Evolutionary conservation across 1,140 invertebrate genomes (phyloP).

Genomic region (Chironomus tepperi): DNA sequence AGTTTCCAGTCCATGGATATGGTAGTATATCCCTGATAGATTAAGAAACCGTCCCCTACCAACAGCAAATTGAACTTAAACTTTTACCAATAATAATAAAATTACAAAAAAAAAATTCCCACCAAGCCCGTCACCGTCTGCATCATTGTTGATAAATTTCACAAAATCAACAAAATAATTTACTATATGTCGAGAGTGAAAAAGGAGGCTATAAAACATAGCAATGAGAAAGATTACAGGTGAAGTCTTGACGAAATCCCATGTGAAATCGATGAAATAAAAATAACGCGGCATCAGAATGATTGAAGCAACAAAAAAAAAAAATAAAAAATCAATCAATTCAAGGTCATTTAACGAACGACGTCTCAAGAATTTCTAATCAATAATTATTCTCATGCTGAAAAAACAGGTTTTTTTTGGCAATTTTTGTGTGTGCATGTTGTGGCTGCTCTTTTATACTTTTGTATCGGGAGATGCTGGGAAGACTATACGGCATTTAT

Average conservation of each 20-base stretch:
- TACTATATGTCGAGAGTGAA: not conserved
- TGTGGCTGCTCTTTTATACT: not conserved
- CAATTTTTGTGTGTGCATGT: not conserved
- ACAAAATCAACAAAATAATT: no score
- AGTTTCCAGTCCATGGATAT: no score
- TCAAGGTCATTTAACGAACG: constrained; percentile 12
- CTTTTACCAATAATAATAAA: no score
- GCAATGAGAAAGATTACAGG: not conserved
- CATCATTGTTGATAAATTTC: no score
- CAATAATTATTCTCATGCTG: not conserved
- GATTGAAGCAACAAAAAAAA: not conserved
- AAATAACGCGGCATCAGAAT: not conserved
- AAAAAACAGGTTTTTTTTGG: not conserved
- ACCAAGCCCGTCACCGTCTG: no score
- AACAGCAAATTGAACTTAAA: no score
- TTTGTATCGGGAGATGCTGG: not conserved
- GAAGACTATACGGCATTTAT: not conserved
- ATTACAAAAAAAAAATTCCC: no score
- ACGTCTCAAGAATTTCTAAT: constrained; percentile 2
- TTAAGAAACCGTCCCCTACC: no score
- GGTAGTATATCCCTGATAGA: no score
- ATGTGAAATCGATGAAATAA: not conserved
- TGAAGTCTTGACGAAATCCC: constrained; percentile 11
- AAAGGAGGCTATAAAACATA: not conserved
- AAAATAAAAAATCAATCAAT: not conserved